Evolutionary conservation across 2,888 invertebrate species (phyloP), one percentile per base, ranked within the genome.

Genomic region (Drosophila lacicola): DNA sequence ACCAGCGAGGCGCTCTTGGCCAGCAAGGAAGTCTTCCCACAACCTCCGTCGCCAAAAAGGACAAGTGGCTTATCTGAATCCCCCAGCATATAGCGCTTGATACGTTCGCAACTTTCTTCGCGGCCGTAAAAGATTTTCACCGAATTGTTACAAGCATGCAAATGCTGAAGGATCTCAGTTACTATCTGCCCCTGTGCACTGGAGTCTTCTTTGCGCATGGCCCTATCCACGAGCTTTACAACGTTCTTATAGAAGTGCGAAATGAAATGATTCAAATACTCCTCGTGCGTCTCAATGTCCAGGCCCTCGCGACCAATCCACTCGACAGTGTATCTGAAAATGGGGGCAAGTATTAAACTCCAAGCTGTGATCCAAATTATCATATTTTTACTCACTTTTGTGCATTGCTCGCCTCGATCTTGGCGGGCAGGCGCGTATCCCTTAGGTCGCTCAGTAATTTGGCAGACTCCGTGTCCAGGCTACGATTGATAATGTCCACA

Each of bases 301-400:
- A 99, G 93, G 34, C 99, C 99, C 91, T 98, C 98, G 51, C 98
- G 94, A 0, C 98, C 98, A 46, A 98, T 97, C 99, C 99, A 99
- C 91, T 99, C 98, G 0, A 99, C 97, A 0, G 97, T 97, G 89
- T 98, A 98, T 83, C 97, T 97, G 83, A 4, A 63, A 69, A 36
- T 1, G 37, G n/a, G n/a, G 5, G n/a, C n/a, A 37, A 10, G 17
- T 13, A 21, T 11, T 21, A 8, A 11, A 34, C 11, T 8, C 1
- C 3, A 2, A 10, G 10, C 13, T 10, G n/a, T 10, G 10, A 10
- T 14, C 1, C 2, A 14, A 37, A 14, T 17, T 5, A 13, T 34
- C 5, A n/a, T 29, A 29, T 29, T 29, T 21, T 1, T 1, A 56
- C 92, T 93, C 93, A 97, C 97, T 97, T 97, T 91, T 98, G 97